phyloP scores from a whole-genome alignment of 2,113 vertebrate genomes.

The Engraulis encrasicolus region DNA sequence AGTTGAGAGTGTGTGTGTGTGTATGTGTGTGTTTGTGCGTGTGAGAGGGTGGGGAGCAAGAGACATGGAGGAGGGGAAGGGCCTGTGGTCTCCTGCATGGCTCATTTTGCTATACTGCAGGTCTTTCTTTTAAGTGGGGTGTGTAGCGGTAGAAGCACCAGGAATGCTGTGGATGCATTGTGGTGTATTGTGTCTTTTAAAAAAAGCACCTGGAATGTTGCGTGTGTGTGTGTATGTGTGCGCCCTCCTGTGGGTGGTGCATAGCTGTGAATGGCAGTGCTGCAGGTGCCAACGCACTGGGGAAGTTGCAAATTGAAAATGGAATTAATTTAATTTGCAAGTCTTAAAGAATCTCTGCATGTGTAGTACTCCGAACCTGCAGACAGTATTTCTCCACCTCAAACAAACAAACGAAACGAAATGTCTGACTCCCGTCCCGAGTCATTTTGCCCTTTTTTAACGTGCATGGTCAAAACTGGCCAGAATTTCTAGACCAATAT shows the following conservation, averaged over 20 bases:
- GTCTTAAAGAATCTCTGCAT: constrained; percentile 70
- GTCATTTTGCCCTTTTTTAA: too few relatives aligned
- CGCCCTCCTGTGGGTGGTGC: too few relatives aligned
- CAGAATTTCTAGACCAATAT: too few relatives aligned
- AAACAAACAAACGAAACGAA: too few relatives aligned
- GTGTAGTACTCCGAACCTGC: constrained; percentile 77
- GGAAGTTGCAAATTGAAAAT: constrained; percentile 69
- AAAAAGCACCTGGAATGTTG: constrained; percentile 58
- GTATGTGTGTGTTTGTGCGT: not conserved
- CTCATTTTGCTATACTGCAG: constrained; percentile 68
- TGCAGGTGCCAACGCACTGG: not conserved
- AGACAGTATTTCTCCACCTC: constrained; percentile 69
- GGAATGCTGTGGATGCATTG: constrained; percentile 45
- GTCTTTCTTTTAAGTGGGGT: constrained; percentile 66
- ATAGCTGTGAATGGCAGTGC: too few relatives aligned
- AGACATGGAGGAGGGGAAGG: constrained; percentile 60
- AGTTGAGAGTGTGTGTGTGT: not conserved
- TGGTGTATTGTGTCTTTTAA: constrained; percentile 46
- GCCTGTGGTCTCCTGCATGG: constrained; percentile 78
- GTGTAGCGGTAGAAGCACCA: constrained; percentile 61
- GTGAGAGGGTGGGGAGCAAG: constrained; percentile 53
- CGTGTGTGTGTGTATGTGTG: constrained; percentile 50
- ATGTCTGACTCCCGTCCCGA: too few relatives aligned
- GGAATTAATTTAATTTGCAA: constrained; percentile 57
- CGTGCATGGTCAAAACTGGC: too few relatives aligned